Percentiles rank a stretch among this genome's conserved stretches.
Evolutionary conservation across 2,797 vertebrate genomes (phyloP).

Genomic region (Trachurus trachurus): DNA sequence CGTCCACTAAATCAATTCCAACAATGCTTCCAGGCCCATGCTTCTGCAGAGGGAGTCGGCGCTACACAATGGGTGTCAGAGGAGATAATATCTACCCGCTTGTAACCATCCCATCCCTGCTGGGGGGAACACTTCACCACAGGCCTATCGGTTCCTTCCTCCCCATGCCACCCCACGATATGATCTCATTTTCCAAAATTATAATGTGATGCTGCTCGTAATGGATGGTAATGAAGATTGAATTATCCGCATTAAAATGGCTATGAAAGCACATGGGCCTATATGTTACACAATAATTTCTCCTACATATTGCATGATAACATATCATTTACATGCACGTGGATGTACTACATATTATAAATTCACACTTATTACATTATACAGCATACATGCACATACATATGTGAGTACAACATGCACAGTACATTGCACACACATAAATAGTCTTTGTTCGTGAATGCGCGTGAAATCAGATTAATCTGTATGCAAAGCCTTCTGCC

Average conservation of each 20-base stretch:
- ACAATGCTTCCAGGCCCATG: conserved; percentile 65
- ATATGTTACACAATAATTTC: conserved; percentile 39
- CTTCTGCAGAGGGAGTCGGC: conserved; percentile 62
- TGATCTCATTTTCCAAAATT: conserved; percentile 70
- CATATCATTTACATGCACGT: conserved; percentile 28
- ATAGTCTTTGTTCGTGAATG: conserved; percentile 13
- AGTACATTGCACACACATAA: conserved; percentile 9
- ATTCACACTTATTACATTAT: conserved; percentile 14
- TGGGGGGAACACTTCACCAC: conserved; percentile 47
- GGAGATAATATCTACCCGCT: conserved; percentile 70
- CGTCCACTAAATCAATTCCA: conserved; percentile 81
- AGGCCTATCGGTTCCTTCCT: conserved; percentile 50
- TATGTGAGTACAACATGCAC: neutral
- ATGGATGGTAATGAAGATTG: conserved; percentile 65
- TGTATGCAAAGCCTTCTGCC: conserved; percentile 17
- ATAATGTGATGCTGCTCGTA: conserved; percentile 58
- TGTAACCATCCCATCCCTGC: conserved; percentile 57
- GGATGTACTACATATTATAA: conserved; percentile 8
- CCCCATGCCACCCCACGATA: conserved; percentile 53
- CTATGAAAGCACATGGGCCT: conserved; percentile 27
- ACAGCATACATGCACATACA: neutral
- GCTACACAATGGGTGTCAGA: conserved; percentile 65
- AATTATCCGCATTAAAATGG: conserved; percentile 60
- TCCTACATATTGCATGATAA: conserved; percentile 35
- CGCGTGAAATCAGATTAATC: neutral